Base-by-base conservation (phyloP, 2,797 vertebrate species). In the Eupleurogrammus muticus region DNA sequence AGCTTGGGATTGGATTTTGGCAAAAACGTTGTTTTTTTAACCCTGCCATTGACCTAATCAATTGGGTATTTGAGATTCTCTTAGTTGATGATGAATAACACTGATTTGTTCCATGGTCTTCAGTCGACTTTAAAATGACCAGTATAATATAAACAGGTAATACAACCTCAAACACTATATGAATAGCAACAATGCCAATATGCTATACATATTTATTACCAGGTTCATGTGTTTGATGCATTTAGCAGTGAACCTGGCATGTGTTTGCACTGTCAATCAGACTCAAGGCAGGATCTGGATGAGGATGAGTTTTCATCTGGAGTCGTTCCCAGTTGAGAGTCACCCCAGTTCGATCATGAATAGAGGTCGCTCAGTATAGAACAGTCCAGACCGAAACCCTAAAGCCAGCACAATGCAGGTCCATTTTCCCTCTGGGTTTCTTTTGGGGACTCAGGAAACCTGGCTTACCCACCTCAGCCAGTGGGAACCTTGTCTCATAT, bases 1-100 rank as follows among this genome's bases (percentile, higher is more conserved):
- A 38, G 44, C 35, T 13, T 55, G 19, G 21, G 21, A 23, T 73
- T 68, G 68, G 36, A 77, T 73, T 78, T 64, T 10, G 17, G 51
- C 47, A 56, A 35, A 75, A 62, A 67, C 54, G 54, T 23, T 5
- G 4, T 17, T 49, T 40, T 66, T 71, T 53, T 70, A 3, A 28
- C 28, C 35, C 52, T 19, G 32, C 23, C 62, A 80, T 73, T 67
- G 76, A 84, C 81, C 46, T 2, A 47, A 70, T 76, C 61, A 13
- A n/a, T 70, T 44, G 52, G 11, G 32, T 71, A 67, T 35, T 38
- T n/a, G 3, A 23, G 52, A 64, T 66, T 54, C 55, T 73, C 47
- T 64, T 51, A 36, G 44, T 0, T 77, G 19, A 65, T 32, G 20
- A 65, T 57, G 53, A 69, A 50, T 50, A 49, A 3, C 40, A 16